Conservation (phyloP, 1,140 invertebrate species). For the Zaprionus inermis region DNA sequence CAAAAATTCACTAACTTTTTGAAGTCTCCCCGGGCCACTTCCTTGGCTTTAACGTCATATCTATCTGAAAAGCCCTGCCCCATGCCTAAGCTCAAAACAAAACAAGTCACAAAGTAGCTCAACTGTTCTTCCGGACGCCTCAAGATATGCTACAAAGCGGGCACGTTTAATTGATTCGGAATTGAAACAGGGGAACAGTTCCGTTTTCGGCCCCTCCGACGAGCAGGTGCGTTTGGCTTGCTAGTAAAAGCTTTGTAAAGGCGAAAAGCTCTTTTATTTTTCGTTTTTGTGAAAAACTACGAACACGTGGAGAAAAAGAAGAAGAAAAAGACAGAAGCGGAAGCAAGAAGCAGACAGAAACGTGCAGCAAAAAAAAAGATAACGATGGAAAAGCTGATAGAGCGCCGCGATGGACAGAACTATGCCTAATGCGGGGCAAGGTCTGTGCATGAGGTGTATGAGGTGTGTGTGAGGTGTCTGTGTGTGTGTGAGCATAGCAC, state of each 20-base stretch:
- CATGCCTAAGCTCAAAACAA: neutral
- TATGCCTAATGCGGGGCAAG: neutral
- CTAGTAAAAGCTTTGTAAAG: neutral
- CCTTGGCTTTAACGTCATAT: neutral
- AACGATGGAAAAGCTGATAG: slow-evolving; percentile 17
- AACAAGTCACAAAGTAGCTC: neutral
- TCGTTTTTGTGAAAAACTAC: slow-evolving; percentile 2
- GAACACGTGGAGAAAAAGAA: neutral
- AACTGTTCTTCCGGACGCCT: neutral
- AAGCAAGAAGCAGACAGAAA: neutral
- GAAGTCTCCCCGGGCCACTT: neutral
- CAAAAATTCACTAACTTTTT: neutral
- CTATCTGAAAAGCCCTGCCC: neutral
- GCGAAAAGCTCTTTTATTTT: neutral
- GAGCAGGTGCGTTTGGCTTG: neutral
- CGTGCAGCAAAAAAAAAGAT: slow-evolving; percentile 7
- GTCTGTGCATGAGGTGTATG: neutral
- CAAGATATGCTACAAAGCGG: neutral
- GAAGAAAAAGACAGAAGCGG: slow-evolving; percentile 1
- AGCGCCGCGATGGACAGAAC: neutral
- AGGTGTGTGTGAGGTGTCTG: slow-evolving; percentile 2
- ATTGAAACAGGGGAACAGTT: neutral
- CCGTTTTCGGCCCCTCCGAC: neutral
- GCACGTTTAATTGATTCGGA: slow-evolving; percentile 2
- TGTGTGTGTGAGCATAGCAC: slow-evolving; percentile 6